Evolutionary conservation across 37 sponge, comb jelly and placozoan genomes (phyloP), one percentile per base, ranked within the genome.

Genomic region (Theonella swinhoei): DNA sequence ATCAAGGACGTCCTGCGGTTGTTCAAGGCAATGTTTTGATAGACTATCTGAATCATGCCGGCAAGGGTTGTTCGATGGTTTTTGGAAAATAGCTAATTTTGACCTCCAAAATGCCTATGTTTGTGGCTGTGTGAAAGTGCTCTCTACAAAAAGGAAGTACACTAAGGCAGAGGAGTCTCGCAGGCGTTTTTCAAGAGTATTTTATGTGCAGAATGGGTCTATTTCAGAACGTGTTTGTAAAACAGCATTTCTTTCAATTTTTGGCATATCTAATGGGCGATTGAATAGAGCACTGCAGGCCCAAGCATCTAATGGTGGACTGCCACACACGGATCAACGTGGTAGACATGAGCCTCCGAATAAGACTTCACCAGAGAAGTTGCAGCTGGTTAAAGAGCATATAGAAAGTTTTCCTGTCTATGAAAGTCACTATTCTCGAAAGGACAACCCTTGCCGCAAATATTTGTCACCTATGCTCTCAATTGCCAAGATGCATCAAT

Each of bases 361-460:
- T 41, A 68, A 69, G 38, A 69, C 70, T 43, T 2, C 67, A 60
- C 67, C 60, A 17, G 68, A 66, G 14, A 66, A 60, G 9, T 42
- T 75, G 4, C 65, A 39, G n/a, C 28, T n/a, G 7, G 69, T 76
- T 22, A 84, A 64, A 58, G 85, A 42, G 41, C 73, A 85, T 59
- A 77, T 85, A 31, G 19, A 77, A 68, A 40, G 59, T 4, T 85
- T 85, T 76, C 85, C 85, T 23, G 20, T 2, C n/a, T 69, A 69
- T 26, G 20, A 85, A 54, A 77, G 78, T 54, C 85, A 85, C 62
- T 85, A 85, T 58, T 85, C 78, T 24, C 70, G 85, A 23, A 64
- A 78, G 14, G 78, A 77, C 64, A 85, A 85, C 37, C 78, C 70
- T 28, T 35, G 68, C n/a, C 62, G 28, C 36, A n/a, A 67, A 23